These are phyloP conservation scores for Reinhardtius hippoglossoides DNA, from an alignment of 2,113 vertebrate genomes.

Conservation along the genomic window DNA sequence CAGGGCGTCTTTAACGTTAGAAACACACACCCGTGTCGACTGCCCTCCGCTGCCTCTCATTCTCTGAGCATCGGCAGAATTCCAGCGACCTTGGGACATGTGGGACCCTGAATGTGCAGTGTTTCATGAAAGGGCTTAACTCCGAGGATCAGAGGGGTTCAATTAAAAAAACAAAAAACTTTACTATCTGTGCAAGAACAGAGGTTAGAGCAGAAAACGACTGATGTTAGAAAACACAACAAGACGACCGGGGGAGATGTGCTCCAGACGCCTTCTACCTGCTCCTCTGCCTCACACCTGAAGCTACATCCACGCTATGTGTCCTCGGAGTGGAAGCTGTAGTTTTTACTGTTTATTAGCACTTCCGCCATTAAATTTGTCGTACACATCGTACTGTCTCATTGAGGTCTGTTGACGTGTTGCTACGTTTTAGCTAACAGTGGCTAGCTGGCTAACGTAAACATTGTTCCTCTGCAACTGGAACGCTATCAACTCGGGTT, in stretches of 20 bases:
- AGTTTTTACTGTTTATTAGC: too few relatives aligned
- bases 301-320: too few relatives aligned
- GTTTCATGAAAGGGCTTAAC: conserved; percentile 47
- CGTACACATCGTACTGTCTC: too few relatives aligned
- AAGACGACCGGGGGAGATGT: conserved; percentile 34
- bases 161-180: conserved; percentile 67
- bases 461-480: too few relatives aligned
- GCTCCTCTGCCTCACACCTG: conserved; percentile 39
- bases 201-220: conserved; percentile 45
- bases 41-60: too few relatives aligned
- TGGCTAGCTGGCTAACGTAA: too few relatives aligned
- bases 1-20: neutral
- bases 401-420: too few relatives aligned
- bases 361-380: too few relatives aligned
- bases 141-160: conserved; percentile 46
- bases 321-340: neutral
- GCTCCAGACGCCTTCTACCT: conserved; percentile 25
- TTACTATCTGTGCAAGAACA: conserved; percentile 52
- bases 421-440: too few relatives aligned
- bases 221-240: conserved; percentile 42
- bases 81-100: conserved; percentile 46
- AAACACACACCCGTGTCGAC: neutral
- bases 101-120: conserved; percentile 55
- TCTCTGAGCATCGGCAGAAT: neutral
- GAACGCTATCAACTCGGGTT: too few relatives aligned